Evolutionary conservation across 1,140 invertebrate species (phyloP).

Genomic region (Phortica variegata): DNA sequence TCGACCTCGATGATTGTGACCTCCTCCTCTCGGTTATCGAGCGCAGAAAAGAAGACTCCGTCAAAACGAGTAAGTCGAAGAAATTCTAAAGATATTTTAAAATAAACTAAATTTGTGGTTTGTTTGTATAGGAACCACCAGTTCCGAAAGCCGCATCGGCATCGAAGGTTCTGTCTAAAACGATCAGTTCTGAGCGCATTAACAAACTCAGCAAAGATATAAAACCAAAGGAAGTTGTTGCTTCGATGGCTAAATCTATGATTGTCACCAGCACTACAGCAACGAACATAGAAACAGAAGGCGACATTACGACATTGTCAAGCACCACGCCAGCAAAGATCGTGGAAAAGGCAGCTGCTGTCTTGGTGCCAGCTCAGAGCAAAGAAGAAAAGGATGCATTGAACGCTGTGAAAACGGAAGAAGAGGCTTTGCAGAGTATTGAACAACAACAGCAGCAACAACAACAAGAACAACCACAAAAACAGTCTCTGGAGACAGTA

Average conservation of each 20-base stretch:
- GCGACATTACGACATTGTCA: slow-evolving; percentile 16
- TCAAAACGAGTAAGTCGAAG: slow-evolving; percentile 59
- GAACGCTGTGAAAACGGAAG: slow-evolving; percentile 54
- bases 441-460: slow-evolving; percentile 16
- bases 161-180: slow-evolving; percentile 44
- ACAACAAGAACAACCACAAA: slow-evolving; percentile 7
- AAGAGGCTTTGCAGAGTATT: slow-evolving; percentile 10
- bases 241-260: slow-evolving; percentile 38
- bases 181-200: slow-evolving; percentile 48
- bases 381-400: slow-evolving; percentile 55
- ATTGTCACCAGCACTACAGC: slow-evolving; percentile 34
- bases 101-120: neutral
- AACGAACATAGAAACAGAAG: slow-evolving; percentile 8
- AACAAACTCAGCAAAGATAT: slow-evolving; percentile 37
- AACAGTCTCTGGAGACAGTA: neutral
- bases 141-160: slow-evolving; percentile 44
- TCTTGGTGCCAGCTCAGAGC: slow-evolving; percentile 24
- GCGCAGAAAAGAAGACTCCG: slow-evolving; percentile 60
- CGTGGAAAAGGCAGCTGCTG: neutral
- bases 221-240: slow-evolving; percentile 30
- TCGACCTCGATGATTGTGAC: slow-evolving; percentile 53
- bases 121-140: slow-evolving; percentile 28
- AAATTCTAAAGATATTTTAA: neutral
- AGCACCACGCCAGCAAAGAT: slow-evolving; percentile 12
- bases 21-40: slow-evolving; percentile 50